phyloP scores from a whole-genome alignment of 1,140 invertebrate genomes.

The Sinella curviseta region DNA sequence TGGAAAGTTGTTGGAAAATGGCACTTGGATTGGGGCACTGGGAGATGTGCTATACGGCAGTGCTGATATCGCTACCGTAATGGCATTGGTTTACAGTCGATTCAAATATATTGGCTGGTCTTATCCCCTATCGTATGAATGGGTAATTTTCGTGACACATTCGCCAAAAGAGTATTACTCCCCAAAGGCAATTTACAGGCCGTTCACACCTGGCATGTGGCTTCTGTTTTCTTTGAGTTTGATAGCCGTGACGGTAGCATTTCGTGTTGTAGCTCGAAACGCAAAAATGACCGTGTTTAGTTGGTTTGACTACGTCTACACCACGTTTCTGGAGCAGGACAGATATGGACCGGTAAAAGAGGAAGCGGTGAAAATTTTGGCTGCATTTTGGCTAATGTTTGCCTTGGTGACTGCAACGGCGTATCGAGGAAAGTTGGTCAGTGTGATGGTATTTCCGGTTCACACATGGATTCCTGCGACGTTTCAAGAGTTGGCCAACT shows the following conservation, averaged over 20 bases:
- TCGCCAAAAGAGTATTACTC: not conserved
- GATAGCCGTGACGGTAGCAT: not conserved
- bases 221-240: not conserved
- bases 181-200: not conserved
- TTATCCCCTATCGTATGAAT: not conserved
- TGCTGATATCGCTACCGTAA: not conserved
- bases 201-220: not conserved
- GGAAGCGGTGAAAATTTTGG: not conserved
- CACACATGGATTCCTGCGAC: not conserved
- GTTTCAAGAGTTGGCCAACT: slow-evolving; percentile 5
- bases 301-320: not conserved
- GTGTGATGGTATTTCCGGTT: not conserved
- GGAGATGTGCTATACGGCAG: not conserved
- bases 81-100: not conserved
- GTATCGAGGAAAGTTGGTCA: not conserved
- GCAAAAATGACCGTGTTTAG: not conserved
- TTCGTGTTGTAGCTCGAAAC: not conserved
- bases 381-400: slow-evolving; percentile 12
- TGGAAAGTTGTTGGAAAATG: not conserved
- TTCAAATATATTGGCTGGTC: not conserved
- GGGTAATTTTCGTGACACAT: not conserved
- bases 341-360: not conserved
- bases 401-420: not conserved
- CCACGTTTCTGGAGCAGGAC: not conserved
- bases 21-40: not conserved